phyloP scores from a whole-genome alignment of 1,140 invertebrate species.

The Megathymus violae region DNA sequence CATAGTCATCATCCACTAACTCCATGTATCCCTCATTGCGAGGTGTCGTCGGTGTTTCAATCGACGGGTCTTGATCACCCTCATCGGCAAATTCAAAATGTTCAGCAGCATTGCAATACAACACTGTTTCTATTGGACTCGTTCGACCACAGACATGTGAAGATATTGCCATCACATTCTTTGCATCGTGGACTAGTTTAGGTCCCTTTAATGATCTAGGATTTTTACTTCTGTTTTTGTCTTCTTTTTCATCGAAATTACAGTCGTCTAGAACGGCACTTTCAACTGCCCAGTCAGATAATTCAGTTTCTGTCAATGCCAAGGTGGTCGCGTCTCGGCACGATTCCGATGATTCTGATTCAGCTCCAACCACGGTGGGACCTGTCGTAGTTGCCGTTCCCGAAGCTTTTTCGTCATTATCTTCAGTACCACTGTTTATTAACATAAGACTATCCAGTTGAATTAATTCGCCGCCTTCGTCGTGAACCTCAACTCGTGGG shows the following conservation, averaged over 20 bases:
- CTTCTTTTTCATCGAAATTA: slow-evolving; percentile 64
- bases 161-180: slow-evolving; percentile 64
- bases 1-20: slow-evolving; percentile 71
- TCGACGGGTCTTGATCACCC: slow-evolving; percentile 70
- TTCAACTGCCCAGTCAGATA: slow-evolving; percentile 93
- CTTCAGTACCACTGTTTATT: slow-evolving; percentile 54
- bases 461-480: slow-evolving; percentile 87
- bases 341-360: slow-evolving; percentile 81
- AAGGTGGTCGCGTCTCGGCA: slow-evolving; percentile 87
- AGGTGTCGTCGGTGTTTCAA: slow-evolving; percentile 56
- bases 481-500: slow-evolving; percentile 87
- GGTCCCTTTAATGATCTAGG: slow-evolving; percentile 66
- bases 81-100: slow-evolving; percentile 77
- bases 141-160: slow-evolving; percentile 67
- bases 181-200: slow-evolving; percentile 69
- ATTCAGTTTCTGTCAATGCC: slow-evolving; percentile 91
- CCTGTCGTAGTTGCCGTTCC: slow-evolving; percentile 54
- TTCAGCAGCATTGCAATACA: slow-evolving; percentile 68
- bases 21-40: slow-evolving; percentile 75
- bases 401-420: slow-evolving; percentile 61
- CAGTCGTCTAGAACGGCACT: slow-evolving; percentile 90
- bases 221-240: slow-evolving; percentile 58
- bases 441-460: slow-evolving; percentile 85
- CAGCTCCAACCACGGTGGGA: slow-evolving; percentile 56
- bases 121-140: slow-evolving; percentile 54